Evolutionary conservation across 2,113 vertebrate species (phyloP).

Genomic region (Toxostoma redivivum): DNA sequence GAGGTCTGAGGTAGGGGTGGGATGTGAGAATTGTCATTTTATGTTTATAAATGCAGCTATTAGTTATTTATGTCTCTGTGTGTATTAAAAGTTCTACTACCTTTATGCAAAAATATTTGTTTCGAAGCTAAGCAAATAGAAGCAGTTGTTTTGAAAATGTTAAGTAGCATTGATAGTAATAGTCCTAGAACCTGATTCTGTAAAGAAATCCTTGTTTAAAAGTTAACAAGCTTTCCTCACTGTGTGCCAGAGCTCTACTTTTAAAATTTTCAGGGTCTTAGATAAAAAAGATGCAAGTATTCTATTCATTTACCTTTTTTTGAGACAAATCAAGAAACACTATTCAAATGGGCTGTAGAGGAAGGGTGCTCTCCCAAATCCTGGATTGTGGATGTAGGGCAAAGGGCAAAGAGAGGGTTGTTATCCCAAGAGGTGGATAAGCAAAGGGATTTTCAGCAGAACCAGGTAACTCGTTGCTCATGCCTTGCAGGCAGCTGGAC

Average conservation of each 20-base stretch:
- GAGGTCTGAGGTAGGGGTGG: neutral
- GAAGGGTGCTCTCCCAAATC: too few relatives aligned
- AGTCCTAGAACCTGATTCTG: neutral
- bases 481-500: slow-evolving; percentile 80
- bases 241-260: neutral
- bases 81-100: neutral
- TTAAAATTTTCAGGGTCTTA: neutral
- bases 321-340: neutral
- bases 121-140: neutral
- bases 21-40: neutral
- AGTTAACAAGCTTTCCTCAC: neutral
- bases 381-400: neutral
- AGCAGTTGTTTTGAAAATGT: neutral
- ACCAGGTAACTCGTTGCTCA: neutral
- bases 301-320: neutral
- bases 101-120: neutral
- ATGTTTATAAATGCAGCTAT: neutral
- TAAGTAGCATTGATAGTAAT: neutral
- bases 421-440: neutral
- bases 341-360: neutral
- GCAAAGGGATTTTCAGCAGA: neutral
- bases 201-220: neutral
- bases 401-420: neutral
- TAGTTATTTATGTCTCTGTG: neutral
- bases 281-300: neutral